phyloP scores from a whole-genome alignment of 1,140 invertebrate species.

The Pseudomyrmex dendroicus region DNA sequence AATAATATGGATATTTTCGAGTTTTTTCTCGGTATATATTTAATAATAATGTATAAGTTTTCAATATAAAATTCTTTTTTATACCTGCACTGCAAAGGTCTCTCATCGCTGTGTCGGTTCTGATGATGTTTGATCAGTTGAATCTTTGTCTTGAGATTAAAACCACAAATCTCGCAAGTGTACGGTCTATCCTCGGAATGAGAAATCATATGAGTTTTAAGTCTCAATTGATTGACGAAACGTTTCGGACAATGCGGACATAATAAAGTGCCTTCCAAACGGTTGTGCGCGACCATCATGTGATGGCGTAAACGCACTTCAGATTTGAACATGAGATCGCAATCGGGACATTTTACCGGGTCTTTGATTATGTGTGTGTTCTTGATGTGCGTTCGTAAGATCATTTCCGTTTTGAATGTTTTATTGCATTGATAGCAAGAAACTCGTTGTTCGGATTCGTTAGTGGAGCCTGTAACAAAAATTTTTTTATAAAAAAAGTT shows the following conservation, averaged over 20 bases:
- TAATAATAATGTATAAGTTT: background rate
- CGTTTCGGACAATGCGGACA: slow-evolving; percentile 83
- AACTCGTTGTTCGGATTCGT: slow-evolving; percentile 75
- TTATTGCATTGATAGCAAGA: slow-evolving; percentile 82
- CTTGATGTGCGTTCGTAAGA: slow-evolving; percentile 82
- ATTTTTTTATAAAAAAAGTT: background rate
- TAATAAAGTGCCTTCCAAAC: slow-evolving; percentile 81
- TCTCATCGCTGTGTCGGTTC: slow-evolving; percentile 82
- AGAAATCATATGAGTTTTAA: slow-evolving; percentile 84
- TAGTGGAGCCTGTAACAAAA: slow-evolving; percentile 49
- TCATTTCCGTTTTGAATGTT: slow-evolving; percentile 84
- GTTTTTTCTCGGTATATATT: too few species aligned
- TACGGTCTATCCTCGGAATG: slow-evolving; percentile 83
- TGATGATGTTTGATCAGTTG: slow-evolving; percentile 84
- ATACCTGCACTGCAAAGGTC: slow-evolving; percentile 80
- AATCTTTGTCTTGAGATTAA: slow-evolving; percentile 84
- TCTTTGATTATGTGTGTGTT: slow-evolving; percentile 84
- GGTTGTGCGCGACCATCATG: slow-evolving; percentile 83
- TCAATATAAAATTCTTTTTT: background rate
- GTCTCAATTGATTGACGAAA: slow-evolving; percentile 83
- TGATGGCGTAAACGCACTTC: slow-evolving; percentile 82
- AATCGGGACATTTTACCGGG: slow-evolving; percentile 83
- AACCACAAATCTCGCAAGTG: slow-evolving; percentile 82
- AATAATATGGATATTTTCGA: background rate
- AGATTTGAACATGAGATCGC: slow-evolving; percentile 79